A percentile compares a stretch with the other conserved stretches of the same genome.
These are phyloP conservation scores for Hormiphora californensis DNA, from an alignment of 37 sponge, comb jelly and placozoan species.

Conservation along the genomic window DNA sequence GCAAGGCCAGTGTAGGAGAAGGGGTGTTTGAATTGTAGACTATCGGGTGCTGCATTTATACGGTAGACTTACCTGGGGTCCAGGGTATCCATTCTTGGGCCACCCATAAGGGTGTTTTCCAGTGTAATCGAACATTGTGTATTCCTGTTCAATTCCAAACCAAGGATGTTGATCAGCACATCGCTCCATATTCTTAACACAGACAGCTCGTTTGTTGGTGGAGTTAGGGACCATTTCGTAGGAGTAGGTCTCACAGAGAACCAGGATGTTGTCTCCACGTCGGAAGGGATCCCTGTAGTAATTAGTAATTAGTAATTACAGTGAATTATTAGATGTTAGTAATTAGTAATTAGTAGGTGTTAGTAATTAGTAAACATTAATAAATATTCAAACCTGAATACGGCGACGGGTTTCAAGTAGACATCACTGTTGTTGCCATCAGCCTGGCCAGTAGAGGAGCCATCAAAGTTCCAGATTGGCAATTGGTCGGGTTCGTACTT, in stretches of 20 bases:
- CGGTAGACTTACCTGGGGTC: conserved; percentile 59
- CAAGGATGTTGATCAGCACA: conserved; percentile 56
- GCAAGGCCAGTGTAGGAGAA: background rate
- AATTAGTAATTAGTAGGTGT: too few relatives aligned
- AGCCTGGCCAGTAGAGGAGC: conserved; percentile 82
- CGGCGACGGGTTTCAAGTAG: conserved; percentile 72
- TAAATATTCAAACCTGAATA: too few relatives aligned
- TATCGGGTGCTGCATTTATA: background rate
- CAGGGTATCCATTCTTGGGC: conserved; percentile 89
- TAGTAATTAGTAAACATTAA: too few relatives aligned
- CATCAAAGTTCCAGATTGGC: conserved; percentile 93
- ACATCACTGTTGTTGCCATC: conserved; percentile 79
- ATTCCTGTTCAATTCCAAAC: conserved; percentile 98
- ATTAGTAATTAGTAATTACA: too few relatives aligned
- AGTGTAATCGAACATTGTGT: conserved; percentile 62
- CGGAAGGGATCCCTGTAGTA: conserved; percentile 26
- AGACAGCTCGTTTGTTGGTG: conserved; percentile 62
- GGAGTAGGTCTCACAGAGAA: conserved; percentile 71
- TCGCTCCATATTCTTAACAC: conserved; percentile 3
- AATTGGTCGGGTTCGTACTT: conserved; percentile 62
- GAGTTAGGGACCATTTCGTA: conserved; percentile 55
- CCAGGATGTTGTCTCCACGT: conserved; percentile 66
- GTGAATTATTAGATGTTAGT: too few relatives aligned
- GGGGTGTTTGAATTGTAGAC: background rate
- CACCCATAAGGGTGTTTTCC: conserved; percentile 77